These are phyloP conservation scores for Drosophila sp. DNA, from an alignment of 1,140 invertebrate genomes.

Conservation along the genomic window DNA sequence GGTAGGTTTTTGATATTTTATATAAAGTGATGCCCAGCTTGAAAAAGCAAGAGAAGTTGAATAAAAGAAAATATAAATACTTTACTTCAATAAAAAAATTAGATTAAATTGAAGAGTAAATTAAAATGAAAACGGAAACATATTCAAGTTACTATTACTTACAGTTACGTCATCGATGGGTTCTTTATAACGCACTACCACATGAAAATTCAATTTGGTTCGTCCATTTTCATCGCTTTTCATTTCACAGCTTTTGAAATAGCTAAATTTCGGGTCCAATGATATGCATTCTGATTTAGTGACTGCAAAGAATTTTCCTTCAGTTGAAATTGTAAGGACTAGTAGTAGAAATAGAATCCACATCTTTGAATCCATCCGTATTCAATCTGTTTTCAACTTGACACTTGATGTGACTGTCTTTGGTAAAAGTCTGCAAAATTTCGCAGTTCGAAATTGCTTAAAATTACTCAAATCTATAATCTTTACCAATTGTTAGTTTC, in stretches of 20 bases:
- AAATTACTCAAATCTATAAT: too few species aligned
- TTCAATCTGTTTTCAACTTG: too few species aligned
- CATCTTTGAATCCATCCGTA: too few species aligned
- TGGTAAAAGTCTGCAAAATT: too few species aligned
- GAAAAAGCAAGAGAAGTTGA: too few species aligned
- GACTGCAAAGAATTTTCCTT: not conserved
- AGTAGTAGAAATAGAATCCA: not conserved
- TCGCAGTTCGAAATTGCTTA: too few species aligned
- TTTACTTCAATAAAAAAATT: too few species aligned
- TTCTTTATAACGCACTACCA: conserved; percentile 26
- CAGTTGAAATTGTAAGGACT: not conserved
- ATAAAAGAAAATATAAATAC: not conserved
- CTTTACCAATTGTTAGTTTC: too few species aligned
- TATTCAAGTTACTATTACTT: conserved; percentile 25
- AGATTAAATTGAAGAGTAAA: too few species aligned
- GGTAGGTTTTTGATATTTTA: conserved; percentile 23
- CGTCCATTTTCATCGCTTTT: conserved; percentile 20
- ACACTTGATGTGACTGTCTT: too few species aligned
- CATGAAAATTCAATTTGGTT: conserved; percentile 34
- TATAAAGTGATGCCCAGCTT: conserved; percentile 20
- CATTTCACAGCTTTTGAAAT: conserved; percentile 48
- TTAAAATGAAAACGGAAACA: too few species aligned
- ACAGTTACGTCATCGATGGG: conserved; percentile 51
- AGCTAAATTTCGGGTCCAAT: conserved; percentile 23
- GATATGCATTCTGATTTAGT: conserved; percentile 21